Percentiles rank a stretch among this genome's conserved stretches.
Evolutionary conservation across 2,888 invertebrate species (phyloP).

Genomic region (Drosophila rubida): DNA sequence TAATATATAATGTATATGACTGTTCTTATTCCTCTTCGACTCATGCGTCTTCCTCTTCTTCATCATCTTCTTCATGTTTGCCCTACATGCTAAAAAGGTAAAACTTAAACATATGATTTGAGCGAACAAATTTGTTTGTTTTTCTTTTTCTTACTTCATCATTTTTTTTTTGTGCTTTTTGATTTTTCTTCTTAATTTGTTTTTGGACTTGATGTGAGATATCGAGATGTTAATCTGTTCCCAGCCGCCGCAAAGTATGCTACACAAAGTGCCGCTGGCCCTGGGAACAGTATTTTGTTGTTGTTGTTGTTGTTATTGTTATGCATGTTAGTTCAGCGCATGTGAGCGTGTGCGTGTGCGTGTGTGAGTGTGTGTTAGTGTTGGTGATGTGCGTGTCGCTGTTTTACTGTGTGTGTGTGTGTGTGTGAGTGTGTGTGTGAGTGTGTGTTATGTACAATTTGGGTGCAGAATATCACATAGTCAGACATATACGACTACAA

Average conservation of each 20-base stretch:
- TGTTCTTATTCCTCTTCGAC: slow-evolving; percentile 20
- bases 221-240: slow-evolving; percentile 19
- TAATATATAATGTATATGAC: slow-evolving; percentile 46
- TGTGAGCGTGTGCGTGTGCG: slow-evolving; percentile 11
- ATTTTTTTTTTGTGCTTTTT: slow-evolving; percentile 3
- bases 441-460: slow-evolving; percentile 60
- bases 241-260: slow-evolving; percentile 16
- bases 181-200: not conserved
- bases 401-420: slow-evolving; percentile 22
- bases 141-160: not conserved
- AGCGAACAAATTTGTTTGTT: slow-evolving; percentile 49
- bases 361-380: slow-evolving; percentile 22
- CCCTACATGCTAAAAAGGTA: slow-evolving; percentile 51
- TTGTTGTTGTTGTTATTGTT: slow-evolving; percentile 11
- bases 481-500: slow-evolving; percentile 76
- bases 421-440: slow-evolving; percentile 18
- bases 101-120: slow-evolving; percentile 69
- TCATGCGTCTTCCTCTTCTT: not conserved
- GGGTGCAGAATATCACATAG: slow-evolving; percentile 78
- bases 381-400: slow-evolving; percentile 22
- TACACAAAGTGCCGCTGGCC: not conserved
- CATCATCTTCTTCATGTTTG: slow-evolving; percentile 2
- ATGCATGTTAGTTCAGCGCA: slow-evolving; percentile 32
- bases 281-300: slow-evolving; percentile 6
- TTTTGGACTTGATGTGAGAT: slow-evolving; percentile 54